A percentile compares a stretch with the other conserved stretches of the same genome.
These are phyloP conservation scores for Cisticola juncidis DNA, from an alignment of 2,113 vertebrate genomes.

Conservation along the genomic window DNA sequence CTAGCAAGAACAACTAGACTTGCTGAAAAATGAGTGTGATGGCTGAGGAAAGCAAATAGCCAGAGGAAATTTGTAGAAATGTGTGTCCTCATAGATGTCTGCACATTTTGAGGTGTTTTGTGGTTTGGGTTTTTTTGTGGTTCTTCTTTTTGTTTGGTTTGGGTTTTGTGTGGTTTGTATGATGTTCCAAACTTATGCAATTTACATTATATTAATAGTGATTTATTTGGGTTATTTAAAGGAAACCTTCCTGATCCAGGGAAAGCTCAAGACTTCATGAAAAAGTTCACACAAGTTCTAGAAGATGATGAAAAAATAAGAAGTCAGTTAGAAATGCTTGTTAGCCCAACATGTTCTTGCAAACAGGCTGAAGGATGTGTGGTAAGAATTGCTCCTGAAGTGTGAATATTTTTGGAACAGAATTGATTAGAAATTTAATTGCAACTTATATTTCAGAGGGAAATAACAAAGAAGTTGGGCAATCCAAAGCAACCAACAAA, in stretches of 20 bases:
- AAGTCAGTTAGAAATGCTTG: slow-evolving; percentile 83
- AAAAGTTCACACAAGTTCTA: slow-evolving; percentile 96
- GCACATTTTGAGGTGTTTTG: background rate
- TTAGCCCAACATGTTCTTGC: slow-evolving; percentile 83
- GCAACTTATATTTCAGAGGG: slow-evolving; percentile 76
- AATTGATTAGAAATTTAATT: slow-evolving; percentile 17
- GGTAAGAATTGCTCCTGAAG: slow-evolving; percentile 70
- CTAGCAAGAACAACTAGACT: background rate
- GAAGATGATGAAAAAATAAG: slow-evolving; percentile 95
- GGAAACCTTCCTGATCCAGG: slow-evolving; percentile 96
- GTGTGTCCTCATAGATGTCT: background rate
- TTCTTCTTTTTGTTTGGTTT: background rate
- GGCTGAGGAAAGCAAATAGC: background rate
- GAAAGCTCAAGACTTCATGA: slow-evolving; percentile 98
- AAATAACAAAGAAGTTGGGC: slow-evolving; percentile 85
- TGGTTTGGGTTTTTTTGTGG: background rate
- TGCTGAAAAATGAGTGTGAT: background rate
- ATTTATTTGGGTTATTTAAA: slow-evolving; percentile 68
- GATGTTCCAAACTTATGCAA: background rate
- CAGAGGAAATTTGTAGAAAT: background rate
- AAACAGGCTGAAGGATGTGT: slow-evolving; percentile 86
- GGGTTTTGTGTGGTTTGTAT: background rate
- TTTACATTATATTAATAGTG: background rate
- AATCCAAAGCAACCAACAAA: slow-evolving; percentile 87
- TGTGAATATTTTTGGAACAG: background rate